These are phyloP conservation scores for Nasonia vitripennis DNA, from an alignment of 1,140 invertebrate species.

Conservation along the genomic window DNA sequence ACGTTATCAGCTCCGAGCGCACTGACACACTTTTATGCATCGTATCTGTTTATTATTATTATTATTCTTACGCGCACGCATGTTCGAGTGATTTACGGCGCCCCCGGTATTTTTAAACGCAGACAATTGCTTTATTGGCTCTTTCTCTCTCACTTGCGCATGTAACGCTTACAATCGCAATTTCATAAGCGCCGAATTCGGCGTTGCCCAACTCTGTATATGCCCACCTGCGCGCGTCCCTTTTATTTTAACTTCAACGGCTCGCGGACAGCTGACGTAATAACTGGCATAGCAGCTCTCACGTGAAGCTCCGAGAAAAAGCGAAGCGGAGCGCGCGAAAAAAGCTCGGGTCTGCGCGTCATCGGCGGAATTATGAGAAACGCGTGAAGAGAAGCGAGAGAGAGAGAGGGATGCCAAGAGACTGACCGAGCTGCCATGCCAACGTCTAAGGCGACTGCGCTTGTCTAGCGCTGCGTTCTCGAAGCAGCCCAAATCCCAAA, in stretches of 20 bases:
- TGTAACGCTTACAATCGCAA: neutral
- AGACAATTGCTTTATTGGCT: neutral
- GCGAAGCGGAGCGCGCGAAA: neutral
- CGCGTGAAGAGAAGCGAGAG: neutral
- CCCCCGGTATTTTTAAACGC: neutral
- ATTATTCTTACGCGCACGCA: neutral
- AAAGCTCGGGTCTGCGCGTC: neutral
- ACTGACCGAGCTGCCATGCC: conserved; percentile 34
- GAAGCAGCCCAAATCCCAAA: conserved; percentile 55
- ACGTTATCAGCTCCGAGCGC: neutral
- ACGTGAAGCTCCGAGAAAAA: neutral
- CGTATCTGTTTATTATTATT: neutral
- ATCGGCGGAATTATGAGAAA: neutral
- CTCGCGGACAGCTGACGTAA: neutral
- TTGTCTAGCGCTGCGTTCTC: conserved; percentile 45
- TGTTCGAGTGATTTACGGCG: neutral
- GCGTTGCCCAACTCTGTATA: neutral
- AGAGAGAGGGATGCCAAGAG: conserved; percentile 40
- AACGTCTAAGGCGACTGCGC: conserved; percentile 24
- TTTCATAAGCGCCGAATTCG: neutral
- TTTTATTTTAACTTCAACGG: neutral
- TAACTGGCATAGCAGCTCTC: neutral
- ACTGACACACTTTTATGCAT: neutral
- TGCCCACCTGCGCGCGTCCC: neutral
- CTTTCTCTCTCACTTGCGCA: neutral